Base-by-base conservation (phyloP, 2,888 invertebrate genomes). In the Invenusta paracnida region DNA sequence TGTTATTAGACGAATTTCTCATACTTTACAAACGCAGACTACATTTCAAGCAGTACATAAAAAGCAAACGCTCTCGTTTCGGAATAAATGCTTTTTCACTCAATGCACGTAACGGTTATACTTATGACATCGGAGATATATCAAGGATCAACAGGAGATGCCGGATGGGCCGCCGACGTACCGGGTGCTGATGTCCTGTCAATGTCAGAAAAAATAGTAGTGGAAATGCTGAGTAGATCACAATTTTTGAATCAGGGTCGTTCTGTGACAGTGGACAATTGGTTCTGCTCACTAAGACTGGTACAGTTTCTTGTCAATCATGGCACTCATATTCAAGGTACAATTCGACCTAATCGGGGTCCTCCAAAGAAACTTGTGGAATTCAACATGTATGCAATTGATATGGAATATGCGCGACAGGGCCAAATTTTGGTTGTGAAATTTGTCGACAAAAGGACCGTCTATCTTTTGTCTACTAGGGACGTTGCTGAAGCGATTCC, bases 1-100 rank as follows among this genome's bases (percentile, higher is more conserved):
- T 82, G 29, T 82, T 29, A 82, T 30, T 82, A 29, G 82, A 82
- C 82, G 82, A 82, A 82, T 82, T 82, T 30, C 82, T 82, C 82
- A 82, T 82, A 29, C 82, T 82, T 82, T 82, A 82, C 82, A 82
- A 82, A 82, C 25, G 82, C 29, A 29, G 30, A 30, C 31, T 82
- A 1, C 31, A 30, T 30, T 82, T 82, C 82, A 82, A 82, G 31
- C 82, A 82, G 82, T 82, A 82, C 82, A 82, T 82, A 13, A 82
- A 29, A 82, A 17, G 30, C n/a, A 82, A 82, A 82, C 29, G n/a
- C n/a, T 82, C 82, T 30, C 82, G 82, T 30, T 82, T 82, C 27
- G 82, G 73, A 23, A 25, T 73, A 73, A 23, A 73, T n/a, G 73
- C 23, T 23, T 73, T 73, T 73, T 73, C 73, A 25, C 17, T 73